Conservation (phyloP, 2,113 vertebrate genomes). For the Labeo rohita region DNA sequence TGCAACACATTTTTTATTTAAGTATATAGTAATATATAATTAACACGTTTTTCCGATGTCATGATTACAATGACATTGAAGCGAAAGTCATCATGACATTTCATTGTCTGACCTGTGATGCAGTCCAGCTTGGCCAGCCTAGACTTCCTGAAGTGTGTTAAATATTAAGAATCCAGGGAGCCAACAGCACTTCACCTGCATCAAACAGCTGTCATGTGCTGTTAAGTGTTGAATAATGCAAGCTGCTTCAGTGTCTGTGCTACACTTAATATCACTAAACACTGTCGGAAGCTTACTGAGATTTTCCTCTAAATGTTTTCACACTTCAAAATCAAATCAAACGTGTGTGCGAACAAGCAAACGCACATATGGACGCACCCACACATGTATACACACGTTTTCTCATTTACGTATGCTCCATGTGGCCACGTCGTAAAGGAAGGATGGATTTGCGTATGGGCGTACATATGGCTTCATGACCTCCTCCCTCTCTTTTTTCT, state of each 20-base stretch:
- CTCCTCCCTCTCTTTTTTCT: not conserved
- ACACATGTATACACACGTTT: slow-evolving; percentile 31
- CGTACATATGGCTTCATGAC: slow-evolving; percentile 6
- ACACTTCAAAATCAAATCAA: slow-evolving; percentile 46
- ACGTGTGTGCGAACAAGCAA: slow-evolving; percentile 56
- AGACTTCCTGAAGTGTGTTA: not conserved
- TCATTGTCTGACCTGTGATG: not conserved
- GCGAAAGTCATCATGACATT: not conserved
- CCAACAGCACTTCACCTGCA: slow-evolving; percentile 4
- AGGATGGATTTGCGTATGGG: not conserved
- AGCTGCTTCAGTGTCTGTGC: slow-evolving; percentile 68
- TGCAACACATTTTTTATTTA: slow-evolving; percentile 28
- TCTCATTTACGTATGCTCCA: slow-evolving; percentile 1
- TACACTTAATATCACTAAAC: slow-evolving; percentile 68
- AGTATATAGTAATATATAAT: not conserved
- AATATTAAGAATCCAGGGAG: slow-evolving; percentile 6
- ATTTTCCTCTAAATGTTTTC: not conserved
- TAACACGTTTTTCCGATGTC: not conserved
- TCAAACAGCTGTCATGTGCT: slow-evolving; percentile 28
- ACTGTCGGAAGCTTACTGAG: not conserved
- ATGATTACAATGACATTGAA: slow-evolving; percentile 3
- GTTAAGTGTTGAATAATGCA: not conserved
- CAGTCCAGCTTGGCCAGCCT: not conserved
- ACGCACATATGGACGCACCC: not conserved
- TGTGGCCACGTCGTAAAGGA: not conserved